phyloP scores from a whole-genome alignment of 2,888 invertebrate species.

The Carcina quercana region DNA sequence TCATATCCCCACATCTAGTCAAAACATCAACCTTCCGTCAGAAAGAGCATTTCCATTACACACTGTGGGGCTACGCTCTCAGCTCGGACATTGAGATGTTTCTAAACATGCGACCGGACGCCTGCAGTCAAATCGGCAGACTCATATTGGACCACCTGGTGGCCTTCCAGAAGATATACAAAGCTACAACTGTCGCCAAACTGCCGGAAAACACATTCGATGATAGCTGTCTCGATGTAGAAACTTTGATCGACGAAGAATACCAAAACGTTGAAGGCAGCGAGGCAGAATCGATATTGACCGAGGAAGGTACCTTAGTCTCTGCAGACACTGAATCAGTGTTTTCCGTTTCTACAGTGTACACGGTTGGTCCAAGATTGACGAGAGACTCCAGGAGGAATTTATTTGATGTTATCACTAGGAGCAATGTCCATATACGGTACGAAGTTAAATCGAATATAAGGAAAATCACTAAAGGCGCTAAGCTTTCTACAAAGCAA shows the following conservation, averaged over 20 bases:
- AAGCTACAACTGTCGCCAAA: conserved; percentile 37
- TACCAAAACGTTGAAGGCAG: conserved; percentile 62
- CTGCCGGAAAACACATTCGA: conserved; percentile 47
- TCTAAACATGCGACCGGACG: conserved; percentile 73
- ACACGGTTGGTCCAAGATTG: conserved; percentile 46
- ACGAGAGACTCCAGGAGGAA: conserved; percentile 55
- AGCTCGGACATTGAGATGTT: conserved; percentile 74
- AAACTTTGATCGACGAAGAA: conserved; percentile 62
- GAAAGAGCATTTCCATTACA: conserved; percentile 69
- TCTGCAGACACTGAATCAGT: conserved; percentile 60
- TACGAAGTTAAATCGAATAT: conserved; percentile 59
- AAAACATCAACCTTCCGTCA: conserved; percentile 65
- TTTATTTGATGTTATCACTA: conserved; percentile 59
- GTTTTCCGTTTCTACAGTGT: conserved; percentile 58
- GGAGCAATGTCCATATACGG: conserved; percentile 51
- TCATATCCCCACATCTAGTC: conserved; percentile 63
- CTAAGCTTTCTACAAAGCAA: conserved; percentile 66
- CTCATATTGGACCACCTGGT: conserved; percentile 70
- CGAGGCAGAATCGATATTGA: conserved; percentile 52
- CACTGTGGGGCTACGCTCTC: conserved; percentile 73
- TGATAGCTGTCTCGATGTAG: conserved; percentile 53
- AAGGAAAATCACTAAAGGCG: conserved; percentile 60
- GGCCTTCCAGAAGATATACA: conserved; percentile 68
- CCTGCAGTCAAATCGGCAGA: conserved; percentile 71
- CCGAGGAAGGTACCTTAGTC: conserved; percentile 55